Percentiles rank a stretch among this genome's conserved stretches.
phyloP scores from a whole-genome alignment of 2,113 vertebrate genomes.

The Tapirus terrestris region DNA sequence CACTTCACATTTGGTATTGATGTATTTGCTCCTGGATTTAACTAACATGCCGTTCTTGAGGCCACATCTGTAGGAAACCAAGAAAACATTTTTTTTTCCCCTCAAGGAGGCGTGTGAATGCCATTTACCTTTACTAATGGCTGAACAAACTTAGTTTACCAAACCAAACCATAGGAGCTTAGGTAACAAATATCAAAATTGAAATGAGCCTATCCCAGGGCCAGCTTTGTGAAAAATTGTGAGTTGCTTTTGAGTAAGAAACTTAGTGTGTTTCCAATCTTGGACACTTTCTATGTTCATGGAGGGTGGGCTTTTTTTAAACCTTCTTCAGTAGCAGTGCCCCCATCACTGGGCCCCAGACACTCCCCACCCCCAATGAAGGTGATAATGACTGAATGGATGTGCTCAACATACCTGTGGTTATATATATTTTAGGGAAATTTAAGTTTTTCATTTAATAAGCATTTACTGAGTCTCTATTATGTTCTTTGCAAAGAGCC shows the following conservation, averaged over 20 bases:
- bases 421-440: not conserved
- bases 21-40: conserved; percentile 58
- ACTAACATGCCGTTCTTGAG: conserved; percentile 8
- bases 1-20: conserved; percentile 40
- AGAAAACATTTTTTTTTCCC: not conserved
- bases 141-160: not conserved
- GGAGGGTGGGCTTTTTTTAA: not conserved
- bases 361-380: not conserved
- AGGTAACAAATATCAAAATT: not conserved
- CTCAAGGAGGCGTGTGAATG: not conserved
- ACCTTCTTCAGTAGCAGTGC: not conserved
- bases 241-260: not conserved
- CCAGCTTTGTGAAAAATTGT: conserved; percentile 14
- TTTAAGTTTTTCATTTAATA: not conserved
- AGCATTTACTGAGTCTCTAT: not conserved
- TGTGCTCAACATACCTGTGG: not conserved
- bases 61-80: not conserved
- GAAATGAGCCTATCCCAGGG: not conserved
- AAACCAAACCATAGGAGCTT: not conserved
- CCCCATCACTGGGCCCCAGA: accelerated
- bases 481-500: not conserved
- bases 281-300: not conserved
- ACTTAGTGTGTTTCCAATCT: not conserved
- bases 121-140: conserved; percentile 20
- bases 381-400: not conserved